Evolutionary conservation across 2,888 invertebrate genomes (phyloP).

Genomic region (Selenia dentaria): DNA sequence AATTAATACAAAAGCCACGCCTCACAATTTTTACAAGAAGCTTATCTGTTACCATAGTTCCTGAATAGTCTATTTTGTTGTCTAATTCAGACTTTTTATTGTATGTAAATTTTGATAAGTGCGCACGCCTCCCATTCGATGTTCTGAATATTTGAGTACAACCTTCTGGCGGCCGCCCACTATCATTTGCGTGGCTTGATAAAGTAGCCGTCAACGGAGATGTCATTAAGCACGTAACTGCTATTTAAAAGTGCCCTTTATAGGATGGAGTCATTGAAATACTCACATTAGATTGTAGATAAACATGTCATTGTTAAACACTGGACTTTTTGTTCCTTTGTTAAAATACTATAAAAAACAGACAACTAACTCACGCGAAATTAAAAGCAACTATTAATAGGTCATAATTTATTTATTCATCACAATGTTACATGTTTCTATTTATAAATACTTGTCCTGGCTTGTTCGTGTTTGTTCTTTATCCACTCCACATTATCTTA

Average conservation of each 20-base stretch:
- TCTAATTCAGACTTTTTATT: constrained; percentile 41
- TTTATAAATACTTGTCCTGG: too few relatives aligned
- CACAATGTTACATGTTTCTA: too few relatives aligned
- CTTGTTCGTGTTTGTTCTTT: too few relatives aligned
- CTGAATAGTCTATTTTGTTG: not conserved
- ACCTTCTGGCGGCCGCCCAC: constrained; percentile 59
- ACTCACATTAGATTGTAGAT: constrained; percentile 14
- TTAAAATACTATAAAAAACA: too few relatives aligned
- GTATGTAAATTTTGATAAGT: constrained; percentile 72
- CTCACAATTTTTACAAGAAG: constrained; percentile 22
- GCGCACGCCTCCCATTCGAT: constrained; percentile 65
- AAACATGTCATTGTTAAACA: not conserved
- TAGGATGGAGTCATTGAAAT: constrained; percentile 25
- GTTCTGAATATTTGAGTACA: constrained; percentile 57
- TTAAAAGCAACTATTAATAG: too few relatives aligned
- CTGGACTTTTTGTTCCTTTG: too few relatives aligned
- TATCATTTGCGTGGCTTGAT: constrained; percentile 22
- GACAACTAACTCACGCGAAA: too few relatives aligned
- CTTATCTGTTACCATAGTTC: constrained; percentile 26
- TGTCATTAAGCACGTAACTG: constrained; percentile 31
- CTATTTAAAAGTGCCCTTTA: constrained; percentile 31
- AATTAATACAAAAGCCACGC: constrained; percentile 41
- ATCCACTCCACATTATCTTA: too few relatives aligned
- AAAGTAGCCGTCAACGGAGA: constrained; percentile 35
- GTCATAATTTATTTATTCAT: too few relatives aligned